Evolutionary conservation across 2,888 invertebrate species (phyloP).

Genomic region (Acrobasis suavella): DNA sequence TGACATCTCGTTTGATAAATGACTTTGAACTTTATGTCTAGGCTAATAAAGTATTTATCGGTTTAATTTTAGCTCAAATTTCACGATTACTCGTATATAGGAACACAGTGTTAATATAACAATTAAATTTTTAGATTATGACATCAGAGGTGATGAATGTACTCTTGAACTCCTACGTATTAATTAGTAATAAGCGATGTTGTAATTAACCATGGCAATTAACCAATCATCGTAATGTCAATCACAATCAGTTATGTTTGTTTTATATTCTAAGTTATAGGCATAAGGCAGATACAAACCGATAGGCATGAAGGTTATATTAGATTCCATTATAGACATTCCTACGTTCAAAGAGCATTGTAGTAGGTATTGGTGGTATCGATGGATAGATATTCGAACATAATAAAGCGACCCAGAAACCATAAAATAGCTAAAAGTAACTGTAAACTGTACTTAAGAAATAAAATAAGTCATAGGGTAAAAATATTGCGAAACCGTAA

Average conservation of each 20-base stretch:
- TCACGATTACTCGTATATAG: neutral
- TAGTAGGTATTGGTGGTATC: too few relatives aligned
- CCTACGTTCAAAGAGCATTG: too few relatives aligned
- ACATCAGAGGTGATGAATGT: conserved; percentile 23
- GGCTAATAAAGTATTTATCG: neutral
- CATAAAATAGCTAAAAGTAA: too few relatives aligned
- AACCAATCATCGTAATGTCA: neutral
- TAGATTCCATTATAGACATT: too few relatives aligned
- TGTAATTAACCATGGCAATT: neutral
- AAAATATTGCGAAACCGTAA: too few relatives aligned
- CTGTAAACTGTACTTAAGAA: too few relatives aligned
- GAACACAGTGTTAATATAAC: neutral
- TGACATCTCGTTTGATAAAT: conserved; percentile 21
- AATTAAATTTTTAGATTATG: conserved; percentile 15
- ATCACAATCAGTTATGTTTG: neutral
- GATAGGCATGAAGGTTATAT: neutral
- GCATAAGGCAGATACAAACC: neutral
- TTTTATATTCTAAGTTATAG: too few relatives aligned
- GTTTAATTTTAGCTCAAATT: neutral
- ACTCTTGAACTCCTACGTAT: neutral
- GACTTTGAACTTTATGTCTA: conserved; percentile 8
- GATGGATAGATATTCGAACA: too few relatives aligned
- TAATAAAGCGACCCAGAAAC: too few relatives aligned
- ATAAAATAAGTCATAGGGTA: too few relatives aligned
- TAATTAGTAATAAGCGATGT: neutral